Percentiles rank a stretch among this genome's conserved stretches.
phyloP scores from a whole-genome alignment of 2,888 invertebrate genomes.

The Dolichopus griseipennis region DNA sequence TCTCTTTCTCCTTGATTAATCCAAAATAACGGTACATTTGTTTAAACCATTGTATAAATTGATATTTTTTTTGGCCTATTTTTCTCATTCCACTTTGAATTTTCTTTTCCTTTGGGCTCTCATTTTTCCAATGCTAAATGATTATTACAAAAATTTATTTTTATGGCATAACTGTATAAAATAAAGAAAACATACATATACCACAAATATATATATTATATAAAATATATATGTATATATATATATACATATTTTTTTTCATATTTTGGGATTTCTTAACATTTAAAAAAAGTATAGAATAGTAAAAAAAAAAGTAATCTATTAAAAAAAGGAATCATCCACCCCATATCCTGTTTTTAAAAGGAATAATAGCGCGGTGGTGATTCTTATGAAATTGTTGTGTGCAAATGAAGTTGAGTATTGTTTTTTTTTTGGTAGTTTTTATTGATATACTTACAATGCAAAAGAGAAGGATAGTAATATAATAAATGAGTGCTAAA shows the following conservation, averaged over 20 bases:
- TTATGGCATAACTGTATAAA: neutral
- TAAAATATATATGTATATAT: no score
- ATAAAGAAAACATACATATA: no score
- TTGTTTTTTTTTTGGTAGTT: neutral
- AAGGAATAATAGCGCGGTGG: no score
- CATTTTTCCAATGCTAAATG: neutral
- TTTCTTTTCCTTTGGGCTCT: neutral
- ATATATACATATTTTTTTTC: no score
- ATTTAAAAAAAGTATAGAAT: no score
- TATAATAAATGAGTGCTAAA: neutral
- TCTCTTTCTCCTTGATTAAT: neutral
- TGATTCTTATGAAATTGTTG: neutral
- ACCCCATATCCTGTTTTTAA: no score
- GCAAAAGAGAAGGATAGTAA: no score
- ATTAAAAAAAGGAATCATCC: no score
- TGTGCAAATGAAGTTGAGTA: neutral
- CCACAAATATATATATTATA: no score
- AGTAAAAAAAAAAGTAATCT: no score
- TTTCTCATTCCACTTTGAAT: neutral
- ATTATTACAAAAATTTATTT: neutral
- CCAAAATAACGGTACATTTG: neutral
- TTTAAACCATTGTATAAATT: neutral
- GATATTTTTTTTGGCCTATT: neutral
- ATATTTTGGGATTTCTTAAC: no score
- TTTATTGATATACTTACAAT: neutral